These are phyloP conservation scores for Hydra vulgaris DNA, from an alignment of 30 jellyfish, hydroid and myxozoan genomes.

Conservation along the genomic window DNA sequence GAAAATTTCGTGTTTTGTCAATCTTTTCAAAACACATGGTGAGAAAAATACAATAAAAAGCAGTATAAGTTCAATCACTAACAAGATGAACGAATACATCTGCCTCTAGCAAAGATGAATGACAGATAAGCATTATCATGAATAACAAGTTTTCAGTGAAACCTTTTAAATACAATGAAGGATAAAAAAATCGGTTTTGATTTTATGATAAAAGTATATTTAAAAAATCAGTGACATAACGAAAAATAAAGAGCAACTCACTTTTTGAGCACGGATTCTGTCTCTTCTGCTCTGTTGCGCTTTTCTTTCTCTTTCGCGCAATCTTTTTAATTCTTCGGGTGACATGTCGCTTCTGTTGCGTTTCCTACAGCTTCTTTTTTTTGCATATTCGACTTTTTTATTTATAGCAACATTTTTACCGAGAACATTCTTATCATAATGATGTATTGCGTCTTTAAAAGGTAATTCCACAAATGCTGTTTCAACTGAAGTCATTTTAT, in stretches of 20 bases:
- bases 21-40: conserved; percentile 25
- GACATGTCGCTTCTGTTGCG: conserved; percentile 74
- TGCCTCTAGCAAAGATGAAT: conserved; percentile 10
- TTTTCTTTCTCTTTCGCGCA: conserved; percentile 70
- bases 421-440: neutral
- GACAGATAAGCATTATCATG: conserved; percentile 6
- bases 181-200: neutral
- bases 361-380: conserved; percentile 25
- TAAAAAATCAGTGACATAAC: neutral
- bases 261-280: conserved; percentile 51
- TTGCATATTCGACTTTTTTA: neutral
- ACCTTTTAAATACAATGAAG: neutral
- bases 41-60: conserved; percentile 12
- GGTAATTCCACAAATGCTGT: neutral
- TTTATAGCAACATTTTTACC: neutral
- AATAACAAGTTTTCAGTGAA: neutral
- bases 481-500: neutral
- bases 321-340: conserved; percentile 49
- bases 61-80: conserved; percentile 20
- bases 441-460: neutral
- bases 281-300: conserved; percentile 76
- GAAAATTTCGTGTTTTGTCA: conserved; percentile 18
- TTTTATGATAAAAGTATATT: neutral
- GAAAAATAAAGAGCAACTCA: neutral
- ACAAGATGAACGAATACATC: conserved; percentile 4